Evolutionary conservation across 2,888 invertebrate species (phyloP).

Genomic region (Thelaira solivaga): DNA sequence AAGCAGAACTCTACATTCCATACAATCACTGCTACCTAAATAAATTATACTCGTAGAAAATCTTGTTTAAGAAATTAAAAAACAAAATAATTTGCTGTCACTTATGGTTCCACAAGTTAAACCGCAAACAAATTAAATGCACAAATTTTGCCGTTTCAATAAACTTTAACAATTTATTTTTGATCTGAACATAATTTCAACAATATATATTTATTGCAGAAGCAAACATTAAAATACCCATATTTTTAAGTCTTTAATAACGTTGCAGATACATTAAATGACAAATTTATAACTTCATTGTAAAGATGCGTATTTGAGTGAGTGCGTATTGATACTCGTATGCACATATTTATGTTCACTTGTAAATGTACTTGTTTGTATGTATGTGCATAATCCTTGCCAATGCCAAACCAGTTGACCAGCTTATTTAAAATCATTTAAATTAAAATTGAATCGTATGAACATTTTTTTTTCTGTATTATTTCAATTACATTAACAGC

Average conservation of each 20-base stretch:
- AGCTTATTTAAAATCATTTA: slow-evolving; percentile 28
- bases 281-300: slow-evolving; percentile 24
- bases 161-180: neutral
- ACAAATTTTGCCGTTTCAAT: neutral
- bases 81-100: too few relatives aligned
- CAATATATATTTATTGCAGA: neutral
- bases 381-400: neutral
- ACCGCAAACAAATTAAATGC: neutral
- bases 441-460: slow-evolving; percentile 40
- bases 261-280: slow-evolving; percentile 19
- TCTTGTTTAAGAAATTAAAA: neutral
- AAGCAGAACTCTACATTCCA: too few relatives aligned
- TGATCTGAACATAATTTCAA: neutral
- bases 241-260: slow-evolving; percentile 16
- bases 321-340: neutral
- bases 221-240: neutral
- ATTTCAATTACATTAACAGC: slow-evolving; percentile 38
- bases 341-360: too few relatives aligned
- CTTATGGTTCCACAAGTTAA: too few relatives aligned
- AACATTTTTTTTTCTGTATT: slow-evolving; percentile 15
- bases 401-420: slow-evolving; percentile 38
- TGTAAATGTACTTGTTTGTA: neutral
- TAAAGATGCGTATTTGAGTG: neutral
- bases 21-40: too few relatives aligned
- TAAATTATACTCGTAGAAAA: too few relatives aligned